Percentiles rank a stretch among this genome's conserved stretches.
Conservation (phyloP, 2,888 invertebrate species). For the Andrena bucephala region DNA sequence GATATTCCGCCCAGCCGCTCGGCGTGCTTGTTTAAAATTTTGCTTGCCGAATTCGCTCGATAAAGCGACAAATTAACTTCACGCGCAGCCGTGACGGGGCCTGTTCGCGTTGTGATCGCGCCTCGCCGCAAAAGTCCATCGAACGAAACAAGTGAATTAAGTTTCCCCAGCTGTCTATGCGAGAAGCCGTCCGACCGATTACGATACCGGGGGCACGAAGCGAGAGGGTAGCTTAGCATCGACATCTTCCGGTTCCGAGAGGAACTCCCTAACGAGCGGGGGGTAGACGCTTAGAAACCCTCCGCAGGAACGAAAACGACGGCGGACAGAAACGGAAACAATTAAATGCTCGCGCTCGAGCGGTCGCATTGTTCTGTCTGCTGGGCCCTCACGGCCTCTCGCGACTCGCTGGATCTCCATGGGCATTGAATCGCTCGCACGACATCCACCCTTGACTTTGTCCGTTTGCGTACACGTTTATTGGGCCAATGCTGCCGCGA, state of each 20-base stretch:
- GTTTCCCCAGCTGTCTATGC: slow-evolving; percentile 38
- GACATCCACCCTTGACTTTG: slow-evolving; percentile 52
- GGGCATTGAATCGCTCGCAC: slow-evolving; percentile 54
- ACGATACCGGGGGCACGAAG: slow-evolving; percentile 18
- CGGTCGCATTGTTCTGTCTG: slow-evolving; percentile 71
- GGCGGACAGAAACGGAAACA: slow-evolving; percentile 75
- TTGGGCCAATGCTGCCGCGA: neutral
- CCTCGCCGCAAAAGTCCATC: slow-evolving; percentile 41
- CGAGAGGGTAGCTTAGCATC: slow-evolving; percentile 70
- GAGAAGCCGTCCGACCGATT: neutral
- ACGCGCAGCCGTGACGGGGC: neutral
- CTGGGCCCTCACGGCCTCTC: slow-evolving; percentile 48
- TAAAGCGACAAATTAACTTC: neutral
- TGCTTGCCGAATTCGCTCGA: slow-evolving; percentile 2
- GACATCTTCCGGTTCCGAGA: slow-evolving; percentile 79
- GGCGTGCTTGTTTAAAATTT: no score
- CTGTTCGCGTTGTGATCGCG: slow-evolving; percentile 34
- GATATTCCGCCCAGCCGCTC: no score
- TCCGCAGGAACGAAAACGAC: slow-evolving; percentile 73
- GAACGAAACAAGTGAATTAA: slow-evolving; percentile 69
- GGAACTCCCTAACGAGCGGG: slow-evolving; percentile 81
- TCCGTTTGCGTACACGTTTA: neutral
- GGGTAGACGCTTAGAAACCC: slow-evolving; percentile 70
- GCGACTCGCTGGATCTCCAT: slow-evolving; percentile 63
- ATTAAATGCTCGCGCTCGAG: slow-evolving; percentile 76